Percentiles rank a stretch among this genome's conserved stretches.
Evolutionary conservation across 2,113 vertebrate genomes (phyloP).

Genomic region (Rostratula benghalensis): DNA sequence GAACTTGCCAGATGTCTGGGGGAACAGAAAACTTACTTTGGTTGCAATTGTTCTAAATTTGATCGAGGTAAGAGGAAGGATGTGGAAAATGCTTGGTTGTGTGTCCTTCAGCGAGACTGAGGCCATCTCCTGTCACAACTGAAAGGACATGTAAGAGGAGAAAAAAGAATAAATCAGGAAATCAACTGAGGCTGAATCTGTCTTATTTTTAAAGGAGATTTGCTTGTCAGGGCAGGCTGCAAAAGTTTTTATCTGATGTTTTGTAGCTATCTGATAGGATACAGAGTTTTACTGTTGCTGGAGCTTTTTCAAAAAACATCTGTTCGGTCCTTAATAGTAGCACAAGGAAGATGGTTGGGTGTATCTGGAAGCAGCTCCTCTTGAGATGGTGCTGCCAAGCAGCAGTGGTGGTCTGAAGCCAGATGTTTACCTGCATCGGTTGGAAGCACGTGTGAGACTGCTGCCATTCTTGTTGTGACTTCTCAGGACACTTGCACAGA

Average conservation of each 20-base stretch:
- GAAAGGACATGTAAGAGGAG: neutral
- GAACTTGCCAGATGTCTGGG: neutral
- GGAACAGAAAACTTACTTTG: neutral
- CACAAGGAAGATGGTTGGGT: neutral
- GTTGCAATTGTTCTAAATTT: neutral
- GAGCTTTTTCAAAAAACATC: neutral
- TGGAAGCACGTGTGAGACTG: neutral
- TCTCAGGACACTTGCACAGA: neutral
- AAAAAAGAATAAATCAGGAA: neutral
- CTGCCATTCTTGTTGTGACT: neutral
- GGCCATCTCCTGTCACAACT: neutral
- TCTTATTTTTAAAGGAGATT: neutral
- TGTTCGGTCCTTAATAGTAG: neutral
- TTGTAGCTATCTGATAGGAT: neutral
- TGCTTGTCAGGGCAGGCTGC: neutral
- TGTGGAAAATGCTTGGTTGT: neutral
- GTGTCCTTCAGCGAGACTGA: neutral
- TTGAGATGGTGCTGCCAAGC: neutral
- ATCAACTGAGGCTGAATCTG: neutral
- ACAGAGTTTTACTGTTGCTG: neutral
- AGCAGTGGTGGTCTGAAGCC: neutral
- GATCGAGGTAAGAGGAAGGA: neutral
- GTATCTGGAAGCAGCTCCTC: neutral
- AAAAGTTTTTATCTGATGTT: neutral
- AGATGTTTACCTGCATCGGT: rapidly evolving